Evolutionary conservation across 2,113 vertebrate species (phyloP).

Genomic region (Spea bombifrons): DNA sequence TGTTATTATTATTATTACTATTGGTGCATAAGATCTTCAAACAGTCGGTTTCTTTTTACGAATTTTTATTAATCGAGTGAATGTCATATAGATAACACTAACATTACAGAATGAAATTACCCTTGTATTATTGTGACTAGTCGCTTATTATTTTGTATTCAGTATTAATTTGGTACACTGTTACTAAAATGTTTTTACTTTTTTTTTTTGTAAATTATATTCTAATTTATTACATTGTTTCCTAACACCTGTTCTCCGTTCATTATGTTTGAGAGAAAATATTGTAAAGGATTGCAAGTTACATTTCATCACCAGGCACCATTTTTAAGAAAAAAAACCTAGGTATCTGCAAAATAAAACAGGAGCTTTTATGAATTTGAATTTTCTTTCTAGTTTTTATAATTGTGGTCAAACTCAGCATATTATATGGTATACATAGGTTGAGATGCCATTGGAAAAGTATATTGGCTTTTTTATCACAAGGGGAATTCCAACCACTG

Average conservation of each 20-base stretch:
- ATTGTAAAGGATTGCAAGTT: constrained; percentile 84
- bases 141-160: constrained; percentile 97
- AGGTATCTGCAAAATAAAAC: constrained; percentile 87
- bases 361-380: constrained; percentile 75
- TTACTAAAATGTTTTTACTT: constrained; percentile 82
- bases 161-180: constrained; percentile 99
- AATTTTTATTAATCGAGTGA: constrained; percentile 73
- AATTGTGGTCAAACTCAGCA: not conserved
- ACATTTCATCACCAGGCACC: constrained; percentile 77
- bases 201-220: constrained; percentile 94
- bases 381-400: not conserved
- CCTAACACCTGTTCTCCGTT: constrained; percentile 85
- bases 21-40: constrained; percentile 55
- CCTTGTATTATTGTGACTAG: constrained; percentile 88
- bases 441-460: too few relatives aligned
- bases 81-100: constrained; percentile 88
- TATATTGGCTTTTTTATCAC: too few relatives aligned
- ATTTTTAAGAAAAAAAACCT: constrained; percentile 70
- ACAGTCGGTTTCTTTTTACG: constrained; percentile 63
- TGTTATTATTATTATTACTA: constrained; percentile 48
- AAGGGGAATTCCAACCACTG: too few relatives aligned
- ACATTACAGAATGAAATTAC: constrained; percentile 77
- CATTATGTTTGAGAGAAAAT: constrained; percentile 81
- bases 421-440: too few relatives aligned
- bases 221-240: constrained; percentile 98